Percentiles rank a stretch among this genome's conserved stretches.
These are phyloP conservation scores for Cochlearius cochlearius DNA, from an alignment of 2,113 vertebrate species.

Conservation along the genomic window DNA sequence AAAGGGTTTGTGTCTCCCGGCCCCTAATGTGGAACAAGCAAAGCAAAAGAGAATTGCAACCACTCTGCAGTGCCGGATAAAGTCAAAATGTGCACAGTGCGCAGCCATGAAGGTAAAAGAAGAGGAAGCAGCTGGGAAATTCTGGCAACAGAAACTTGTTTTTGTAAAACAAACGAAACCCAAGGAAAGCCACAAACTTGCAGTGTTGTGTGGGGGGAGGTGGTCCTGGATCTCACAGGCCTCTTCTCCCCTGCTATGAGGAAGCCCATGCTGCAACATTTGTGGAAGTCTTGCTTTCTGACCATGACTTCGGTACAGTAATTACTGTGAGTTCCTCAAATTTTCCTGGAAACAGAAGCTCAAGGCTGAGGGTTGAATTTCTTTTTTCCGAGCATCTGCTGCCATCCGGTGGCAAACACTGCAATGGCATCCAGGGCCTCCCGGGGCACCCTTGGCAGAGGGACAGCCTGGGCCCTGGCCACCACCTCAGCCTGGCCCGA, in stretches of 20 bases:
- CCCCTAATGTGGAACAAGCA: not conserved
- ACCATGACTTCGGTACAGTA: not conserved
- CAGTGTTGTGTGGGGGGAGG: not conserved
- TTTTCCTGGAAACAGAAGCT: not conserved
- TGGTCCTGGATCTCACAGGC: not conserved
- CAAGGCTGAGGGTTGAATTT: rapidly evolving
- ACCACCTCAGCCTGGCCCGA: not conserved
- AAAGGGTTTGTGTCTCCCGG: not conserved
- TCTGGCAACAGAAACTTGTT: not conserved
- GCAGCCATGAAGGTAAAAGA: no score
- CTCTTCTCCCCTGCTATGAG: rapidly evolving
- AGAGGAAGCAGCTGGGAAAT: not conserved
- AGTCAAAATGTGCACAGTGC: not conserved
- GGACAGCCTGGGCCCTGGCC: not conserved
- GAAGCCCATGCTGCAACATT: rapidly evolving
- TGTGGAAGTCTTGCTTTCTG: not conserved
- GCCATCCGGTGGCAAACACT: conserved; percentile 16
- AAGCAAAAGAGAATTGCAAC: not conserved
- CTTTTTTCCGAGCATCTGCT: not conserved
- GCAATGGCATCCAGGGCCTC: not conserved
- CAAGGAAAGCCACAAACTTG: not conserved
- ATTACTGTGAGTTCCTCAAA: rapidly evolving
- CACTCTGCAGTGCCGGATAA: not conserved
- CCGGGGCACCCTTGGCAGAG: not conserved
- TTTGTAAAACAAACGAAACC: not conserved